Evolutionary conservation across 2,888 invertebrate species (phyloP), one percentile per base, ranked within the genome.

Genomic region (Geotrupes spiniger): DNA sequence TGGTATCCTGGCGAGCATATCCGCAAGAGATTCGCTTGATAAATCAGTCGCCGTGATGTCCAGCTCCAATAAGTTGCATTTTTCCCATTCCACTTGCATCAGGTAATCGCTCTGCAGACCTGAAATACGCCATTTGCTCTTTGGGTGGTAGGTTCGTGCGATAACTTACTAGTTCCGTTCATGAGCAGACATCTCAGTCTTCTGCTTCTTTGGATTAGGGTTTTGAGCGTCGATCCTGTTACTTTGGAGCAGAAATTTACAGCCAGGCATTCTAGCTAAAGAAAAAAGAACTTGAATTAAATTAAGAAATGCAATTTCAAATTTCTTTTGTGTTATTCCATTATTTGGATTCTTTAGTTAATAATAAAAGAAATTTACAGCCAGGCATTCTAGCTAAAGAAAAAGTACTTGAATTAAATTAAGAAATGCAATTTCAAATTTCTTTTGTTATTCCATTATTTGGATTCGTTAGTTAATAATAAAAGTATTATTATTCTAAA

Each of bases 1-100:
- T 0, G 89, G 93, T 56, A 95, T 85, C 57, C 96, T 78, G 0
- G 88, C 85, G 10, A 99, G 77, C 82, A 99, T 87, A 70, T 95
- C 93, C 50, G 91, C 87, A 31, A 99, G 80, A 56, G 95, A 92
- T 68, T 98, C 97, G 0, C 93, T 85, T 1, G 91, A 89, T 49
- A 99, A 74, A 73, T 99, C 98, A 0, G 98, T 99, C 1, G 94
- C 99, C 0, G 96, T 94, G 46, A 99, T 88, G 66, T 99, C 99
- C 59, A 99, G 70, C 74, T 99, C 99, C 70, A 90, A 91, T 46
- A 99, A 74, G 1, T 93, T 90, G 51, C 72, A 72, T 72, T 96
- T 94, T 72, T 99, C 97, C 99, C 99, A 99, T 65, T 98, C 97
- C 5, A 96, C 96, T 68, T 89, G 88, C 87, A 92, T 90, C 51